A percentile compares a stretch with the other conserved stretches of the same genome.
phyloP scores from a whole-genome alignment of 2,888 invertebrate genomes.

The Mimumesa dahlbomi region DNA sequence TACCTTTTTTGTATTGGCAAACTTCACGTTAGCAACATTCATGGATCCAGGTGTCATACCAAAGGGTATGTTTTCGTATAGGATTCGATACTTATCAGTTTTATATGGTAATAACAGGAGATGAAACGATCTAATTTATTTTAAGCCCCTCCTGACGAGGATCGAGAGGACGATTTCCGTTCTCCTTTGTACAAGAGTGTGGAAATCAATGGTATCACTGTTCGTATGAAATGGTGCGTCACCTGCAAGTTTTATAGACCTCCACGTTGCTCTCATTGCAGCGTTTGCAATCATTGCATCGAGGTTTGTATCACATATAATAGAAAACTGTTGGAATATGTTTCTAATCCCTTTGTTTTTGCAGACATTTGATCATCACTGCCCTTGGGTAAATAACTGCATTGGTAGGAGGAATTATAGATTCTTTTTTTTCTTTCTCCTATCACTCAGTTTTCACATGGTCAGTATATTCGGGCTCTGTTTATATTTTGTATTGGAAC shows the following conservation, averaged over 20 bases:
- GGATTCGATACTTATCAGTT: background rate
- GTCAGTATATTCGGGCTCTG: conserved; percentile 97
- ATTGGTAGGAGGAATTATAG: conserved; percentile 98
- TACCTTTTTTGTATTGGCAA: conserved; percentile 98
- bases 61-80: conserved; percentile 92
- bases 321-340: background rate
- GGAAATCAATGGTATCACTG: conserved; percentile 98
- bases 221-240: conserved; percentile 99
- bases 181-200: conserved; percentile 98
- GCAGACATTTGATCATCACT: conserved; percentile 99
- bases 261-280: conserved; percentile 99
- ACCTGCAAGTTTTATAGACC: conserved; percentile 99
- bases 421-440: conserved; percentile 99
- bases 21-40: conserved; percentile 99
- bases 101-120: background rate
- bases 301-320: conserved; percentile 84
- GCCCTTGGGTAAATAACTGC: conserved; percentile 98
- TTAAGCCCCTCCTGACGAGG: conserved; percentile 96
- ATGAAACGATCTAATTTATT: conserved; percentile 5
- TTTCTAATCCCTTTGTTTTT: conserved; percentile 67
- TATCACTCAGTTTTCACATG: conserved; percentile 98
- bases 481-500: conserved; percentile 93
- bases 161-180: conserved; percentile 97
- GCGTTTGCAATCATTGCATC: conserved; percentile 99
- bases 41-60: conserved; percentile 99